These are phyloP conservation scores for Sebastes trivittatus DNA, from an alignment of 2,797 vertebrate genomes.

Conservation along the genomic window DNA sequence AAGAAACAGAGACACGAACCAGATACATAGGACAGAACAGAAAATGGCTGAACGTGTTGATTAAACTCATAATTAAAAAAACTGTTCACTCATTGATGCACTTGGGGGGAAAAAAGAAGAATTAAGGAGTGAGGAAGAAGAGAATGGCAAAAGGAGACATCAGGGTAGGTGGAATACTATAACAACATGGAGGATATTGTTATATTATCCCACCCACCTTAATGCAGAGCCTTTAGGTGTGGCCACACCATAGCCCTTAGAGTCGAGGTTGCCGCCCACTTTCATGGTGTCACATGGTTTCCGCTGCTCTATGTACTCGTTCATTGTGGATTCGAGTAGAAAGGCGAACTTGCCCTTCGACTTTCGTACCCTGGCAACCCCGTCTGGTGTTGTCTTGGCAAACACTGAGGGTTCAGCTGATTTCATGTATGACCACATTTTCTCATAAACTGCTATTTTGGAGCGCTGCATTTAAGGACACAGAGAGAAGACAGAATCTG, in stretches of 20 bases:
- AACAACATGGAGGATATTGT: slow-evolving; percentile 96
- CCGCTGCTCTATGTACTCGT: slow-evolving; percentile 99
- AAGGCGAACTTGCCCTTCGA: slow-evolving; percentile 99
- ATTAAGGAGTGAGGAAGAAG: slow-evolving; percentile 78
- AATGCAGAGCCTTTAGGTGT: slow-evolving; percentile 99
- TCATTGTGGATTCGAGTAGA: slow-evolving; percentile 98
- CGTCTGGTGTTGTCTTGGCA: slow-evolving; percentile 98
- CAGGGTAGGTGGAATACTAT: slow-evolving; percentile 99
- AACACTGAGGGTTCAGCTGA: slow-evolving; percentile 98
- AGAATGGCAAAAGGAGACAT: slow-evolving; percentile 94
- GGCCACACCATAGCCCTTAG: slow-evolving; percentile 99
- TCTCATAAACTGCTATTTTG: slow-evolving; percentile 99
- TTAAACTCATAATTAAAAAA: slow-evolving; percentile 46
- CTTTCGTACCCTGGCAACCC: slow-evolving; percentile 96
- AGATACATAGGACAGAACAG: slow-evolving; percentile 59
- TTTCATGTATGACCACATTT: slow-evolving; percentile 99
- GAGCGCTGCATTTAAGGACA: slow-evolving; percentile 86
- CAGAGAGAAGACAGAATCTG: slow-evolving; percentile 56
- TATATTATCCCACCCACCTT: slow-evolving; percentile 99
- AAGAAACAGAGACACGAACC: slow-evolving; percentile 64
- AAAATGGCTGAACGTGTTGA: slow-evolving; percentile 56
- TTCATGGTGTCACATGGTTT: slow-evolving; percentile 99
- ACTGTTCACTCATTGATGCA: slow-evolving; percentile 63
- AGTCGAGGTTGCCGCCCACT: slow-evolving; percentile 99
- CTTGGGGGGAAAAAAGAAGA: slow-evolving; percentile 64